Conservation (phyloP, 2,113 vertebrate species). For the Nerophis ophidion region DNA sequence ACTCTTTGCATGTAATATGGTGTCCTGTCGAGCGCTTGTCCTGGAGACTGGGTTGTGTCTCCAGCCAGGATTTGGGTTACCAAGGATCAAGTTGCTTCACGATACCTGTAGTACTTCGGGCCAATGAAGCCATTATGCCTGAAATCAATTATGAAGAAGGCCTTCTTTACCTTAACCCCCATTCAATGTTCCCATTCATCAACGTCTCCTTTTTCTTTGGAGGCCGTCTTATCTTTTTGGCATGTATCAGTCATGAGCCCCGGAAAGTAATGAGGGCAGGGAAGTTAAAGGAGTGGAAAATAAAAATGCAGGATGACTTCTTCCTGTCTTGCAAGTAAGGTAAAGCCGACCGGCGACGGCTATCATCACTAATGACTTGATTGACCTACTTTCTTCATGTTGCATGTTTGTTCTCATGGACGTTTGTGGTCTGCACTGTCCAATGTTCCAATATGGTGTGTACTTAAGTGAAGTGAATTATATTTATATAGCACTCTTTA, state of each 20-base stretch:
- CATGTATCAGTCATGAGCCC: background rate
- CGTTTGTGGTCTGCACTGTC: background rate
- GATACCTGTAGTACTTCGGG: constrained; percentile 49
- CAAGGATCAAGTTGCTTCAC: constrained; percentile 56
- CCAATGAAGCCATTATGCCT: constrained; percentile 56
- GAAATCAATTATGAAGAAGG: constrained; percentile 66
- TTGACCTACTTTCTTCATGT: constrained; percentile 12
- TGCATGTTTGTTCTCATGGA: background rate
- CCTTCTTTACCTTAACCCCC: constrained; percentile 24
- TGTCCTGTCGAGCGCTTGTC: constrained; percentile 42
- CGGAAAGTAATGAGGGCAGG: background rate
- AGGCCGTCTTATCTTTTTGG: background rate
- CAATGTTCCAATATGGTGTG: no score
- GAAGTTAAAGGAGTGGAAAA: background rate
- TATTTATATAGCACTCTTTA: no score
- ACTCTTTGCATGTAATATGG: constrained; percentile 33
- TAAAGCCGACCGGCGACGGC: background rate
- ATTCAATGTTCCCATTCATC: constrained; percentile 25
- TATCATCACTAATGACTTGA: background rate
- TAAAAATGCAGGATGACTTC: constrained; percentile 1
- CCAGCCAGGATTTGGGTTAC: constrained; percentile 54
- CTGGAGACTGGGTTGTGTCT: constrained; percentile 57
- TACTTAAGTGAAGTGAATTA: no score
- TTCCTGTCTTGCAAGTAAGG: constrained; percentile 6
- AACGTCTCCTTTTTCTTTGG: constrained; percentile 13